Evolutionary conservation across 2,888 invertebrate species (phyloP), one percentile per base, ranked within the genome.

Genomic region (Idaea dimidiata): DNA sequence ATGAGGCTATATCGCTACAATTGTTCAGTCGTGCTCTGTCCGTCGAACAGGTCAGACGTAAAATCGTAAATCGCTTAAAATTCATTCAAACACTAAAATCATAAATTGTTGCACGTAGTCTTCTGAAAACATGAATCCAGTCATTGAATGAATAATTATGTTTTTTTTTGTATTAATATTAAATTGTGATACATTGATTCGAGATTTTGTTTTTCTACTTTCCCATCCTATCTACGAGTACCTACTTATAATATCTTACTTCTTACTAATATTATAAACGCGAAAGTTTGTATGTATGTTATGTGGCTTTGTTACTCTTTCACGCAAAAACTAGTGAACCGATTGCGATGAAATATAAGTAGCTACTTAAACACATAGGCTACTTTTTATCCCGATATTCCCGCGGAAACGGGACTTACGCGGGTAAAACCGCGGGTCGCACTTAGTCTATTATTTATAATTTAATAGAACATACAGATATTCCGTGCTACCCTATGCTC

Each of bases 161-260:
- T 56, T 56, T 55, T 56, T 43, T 59, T 32, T 54, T 54, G 32
- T 59, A 59, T 33, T 59, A 31, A 58, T 33, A 59, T 59, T 53
- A 43, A 59, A 59, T 43, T 59, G 43, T 53, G 59, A 59, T 53
- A 59, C 54, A 56, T 56, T 56, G 55, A 32, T 16, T 54, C 31
- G 18, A 56, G 7, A 17, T 59, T 17, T 16, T 31, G 57, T 54
- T 33, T n/a, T 17, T 53, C 57, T 62, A 58, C 24, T 54, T 55
- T 18, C 14, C 61, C 54, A 57, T 17, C 62, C 59, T 54, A 17
- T 7, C 16, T 54, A 54, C n/a, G n/a, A n/a, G n/a, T n/a, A 53
- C 6, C 53, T 53, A 7, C 0, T 54, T 16, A 54, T 54, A 7
- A n/a, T n/a, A n/a, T n/a, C n/a, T n/a, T n/a, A n/a, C n/a, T n/a